phyloP scores from a whole-genome alignment of 2,113 vertebrate species.

The Cyprinus carpio region DNA sequence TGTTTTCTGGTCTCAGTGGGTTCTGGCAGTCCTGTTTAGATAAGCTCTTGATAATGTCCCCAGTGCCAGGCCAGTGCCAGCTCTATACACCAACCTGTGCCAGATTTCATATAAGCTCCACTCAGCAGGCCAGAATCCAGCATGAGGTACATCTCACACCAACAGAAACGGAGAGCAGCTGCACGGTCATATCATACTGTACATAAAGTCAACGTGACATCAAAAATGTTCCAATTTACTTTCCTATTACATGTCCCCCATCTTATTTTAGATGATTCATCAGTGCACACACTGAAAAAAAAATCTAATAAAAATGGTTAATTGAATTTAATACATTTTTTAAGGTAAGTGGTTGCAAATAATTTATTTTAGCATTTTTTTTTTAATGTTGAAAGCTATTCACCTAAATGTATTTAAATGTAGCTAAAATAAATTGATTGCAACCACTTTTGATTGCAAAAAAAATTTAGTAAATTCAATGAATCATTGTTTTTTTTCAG shows the following conservation, averaged over 20 bases:
- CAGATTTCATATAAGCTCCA: slow-evolving; percentile 4
- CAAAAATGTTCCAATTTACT: background rate
- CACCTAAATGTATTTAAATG: too few species aligned
- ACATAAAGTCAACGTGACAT: slow-evolving; percentile 7
- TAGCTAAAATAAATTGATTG: too few species aligned
- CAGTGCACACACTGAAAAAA: background rate
- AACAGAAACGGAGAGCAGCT: background rate
- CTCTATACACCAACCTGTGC: background rate
- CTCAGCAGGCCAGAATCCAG: slow-evolving; percentile 18
- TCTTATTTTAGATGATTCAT: background rate
- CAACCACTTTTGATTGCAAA: too few species aligned
- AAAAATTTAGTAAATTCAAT: too few species aligned
- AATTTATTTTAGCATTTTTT: too few species aligned
- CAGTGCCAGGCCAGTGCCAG: slow-evolving; percentile 13
- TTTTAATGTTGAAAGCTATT: too few species aligned
- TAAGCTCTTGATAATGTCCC: slow-evolving; percentile 37
- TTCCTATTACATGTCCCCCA: background rate
- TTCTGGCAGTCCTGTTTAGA: slow-evolving; percentile 29
- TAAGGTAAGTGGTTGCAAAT: too few species aligned
- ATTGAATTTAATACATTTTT: too few species aligned
- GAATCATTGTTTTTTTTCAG: too few species aligned
- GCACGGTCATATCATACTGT: background rate
- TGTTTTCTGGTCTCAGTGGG: background rate
- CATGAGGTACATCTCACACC: background rate
- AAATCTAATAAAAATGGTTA: too few species aligned